Percentiles rank a stretch among this genome's conserved stretches.
Evolutionary conservation across 1,140 invertebrate genomes (phyloP).

Genomic region (Lordiphosa clarofinis): DNA sequence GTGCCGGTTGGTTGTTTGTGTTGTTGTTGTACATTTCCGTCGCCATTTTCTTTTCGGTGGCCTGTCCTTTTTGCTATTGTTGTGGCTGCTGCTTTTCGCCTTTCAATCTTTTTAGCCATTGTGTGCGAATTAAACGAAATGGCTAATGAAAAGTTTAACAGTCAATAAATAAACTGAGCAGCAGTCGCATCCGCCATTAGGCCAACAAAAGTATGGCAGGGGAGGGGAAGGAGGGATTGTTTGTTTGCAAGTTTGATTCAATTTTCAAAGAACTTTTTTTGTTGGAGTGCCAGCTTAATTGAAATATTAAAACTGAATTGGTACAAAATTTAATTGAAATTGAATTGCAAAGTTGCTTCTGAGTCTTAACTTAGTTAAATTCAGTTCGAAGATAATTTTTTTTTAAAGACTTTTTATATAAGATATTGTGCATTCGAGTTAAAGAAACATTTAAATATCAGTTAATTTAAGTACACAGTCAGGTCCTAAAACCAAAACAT

Average conservation of each 20-base stretch:
- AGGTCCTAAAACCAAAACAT: no score
- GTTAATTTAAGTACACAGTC: no score
- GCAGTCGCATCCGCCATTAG: constrained; percentile 14
- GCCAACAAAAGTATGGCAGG: not conserved
- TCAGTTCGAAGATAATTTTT: no score
- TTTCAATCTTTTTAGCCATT: constrained; percentile 65
- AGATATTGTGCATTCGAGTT: no score
- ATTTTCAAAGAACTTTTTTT: no score
- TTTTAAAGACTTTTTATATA: no score
- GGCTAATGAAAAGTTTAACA: constrained; percentile 77
- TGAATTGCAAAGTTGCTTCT: no score
- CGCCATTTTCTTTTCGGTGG: constrained; percentile 27
- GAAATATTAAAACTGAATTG: no score
- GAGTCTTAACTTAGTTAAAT: no score
- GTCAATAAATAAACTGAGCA: constrained; percentile 66
- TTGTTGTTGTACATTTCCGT: constrained; percentile 43
- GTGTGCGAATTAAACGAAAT: constrained; percentile 75
- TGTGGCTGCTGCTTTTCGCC: constrained; percentile 21
- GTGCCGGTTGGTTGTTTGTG: constrained; percentile 39
- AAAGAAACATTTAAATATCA: no score
- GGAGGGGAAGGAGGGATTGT: constrained; percentile 4
- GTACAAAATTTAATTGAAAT: no score
- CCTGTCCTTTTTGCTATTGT: constrained; percentile 27
- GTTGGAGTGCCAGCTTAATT: no score
- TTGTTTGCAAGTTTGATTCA: constrained; percentile 3